Base-by-base conservation (phyloP, 2,113 vertebrate species). In the Apodemus speciosus region DNA sequence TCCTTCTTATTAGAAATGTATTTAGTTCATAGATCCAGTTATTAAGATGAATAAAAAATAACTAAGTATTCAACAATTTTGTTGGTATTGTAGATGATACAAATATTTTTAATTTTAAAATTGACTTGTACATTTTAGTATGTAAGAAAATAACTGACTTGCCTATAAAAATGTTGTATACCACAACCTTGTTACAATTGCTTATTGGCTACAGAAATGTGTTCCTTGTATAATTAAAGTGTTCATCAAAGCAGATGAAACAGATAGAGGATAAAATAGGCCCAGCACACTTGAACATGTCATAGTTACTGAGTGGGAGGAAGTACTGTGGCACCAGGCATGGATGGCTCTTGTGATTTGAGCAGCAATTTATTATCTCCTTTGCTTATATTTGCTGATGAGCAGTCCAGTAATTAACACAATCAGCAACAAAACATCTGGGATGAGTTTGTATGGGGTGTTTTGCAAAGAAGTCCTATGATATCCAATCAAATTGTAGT, bases 61-160 rank as follows among this genome's bases (percentile, higher is more conserved):
- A 58, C 9, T 27, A 60, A 60, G 13, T 16, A 62, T 16, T 62
- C 79, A 84, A 62, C 14, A 32, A 30, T 71, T 86, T 69, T 56
- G 1, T 13, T 76, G 8, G 92, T 90, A 85, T 23, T 88, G 1
- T 89, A 79, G 90, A 80, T 88, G 2, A 2, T 27, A 75, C 30
- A 93, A 93, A 30, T 84, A 20, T 49, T 93, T 89, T 94, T 58
- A 58, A 66, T 80, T 93, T 92, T n/a, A 93, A 88, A 38, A 38
- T 51, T 23, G 18, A 62, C 23, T 62, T 49, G 56, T 64, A 49
- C 56, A 76, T 46, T 93, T 75, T 89, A 20, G 25, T 38, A 58
- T 84, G 9, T 85, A 58, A 38, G 49, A 80, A 80, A 69, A 51
- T 25, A 83, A 64, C 16, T 30, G 18, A 85, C n/a, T 66, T 89